Conservation (phyloP, 2,797 vertebrate genomes). For the Coranthus polyacanthus region DNA sequence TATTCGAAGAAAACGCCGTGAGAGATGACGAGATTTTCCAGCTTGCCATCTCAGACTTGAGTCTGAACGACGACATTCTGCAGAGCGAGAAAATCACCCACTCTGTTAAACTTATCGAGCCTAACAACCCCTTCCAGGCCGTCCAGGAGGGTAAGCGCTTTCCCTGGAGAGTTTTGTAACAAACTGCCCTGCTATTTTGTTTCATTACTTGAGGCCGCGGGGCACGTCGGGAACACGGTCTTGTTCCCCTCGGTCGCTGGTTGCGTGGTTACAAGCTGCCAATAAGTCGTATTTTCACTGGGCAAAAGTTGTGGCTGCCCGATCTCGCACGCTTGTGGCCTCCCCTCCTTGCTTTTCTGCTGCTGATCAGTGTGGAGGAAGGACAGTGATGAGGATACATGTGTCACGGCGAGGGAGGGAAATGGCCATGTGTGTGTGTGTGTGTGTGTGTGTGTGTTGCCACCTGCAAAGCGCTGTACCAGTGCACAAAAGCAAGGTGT, state of each 20-base stretch:
- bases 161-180: conserved; percentile 8
- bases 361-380: not conserved
- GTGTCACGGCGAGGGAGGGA: conserved; percentile 16
- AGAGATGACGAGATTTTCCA: conserved; percentile 98
- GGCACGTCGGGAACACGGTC: conserved; percentile 1
- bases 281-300: conserved; percentile 1
- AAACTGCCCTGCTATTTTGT: conserved; percentile 34
- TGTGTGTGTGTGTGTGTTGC: conserved; percentile 15
- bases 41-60: conserved; percentile 96
- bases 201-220: conserved; percentile 30
- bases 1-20: conserved; percentile 96
- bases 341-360: conserved; percentile 25
- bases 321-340: conserved; percentile 1
- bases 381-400: conserved; percentile 30
- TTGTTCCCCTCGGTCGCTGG: conserved; percentile 1
- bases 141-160: conserved; percentile 95
- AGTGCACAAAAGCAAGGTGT: conserved; percentile 59
- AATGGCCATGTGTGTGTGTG: conserved; percentile 8
- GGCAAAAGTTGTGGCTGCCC: conserved; percentile 1
- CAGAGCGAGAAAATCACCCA: conserved; percentile 99
- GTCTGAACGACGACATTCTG: conserved; percentile 97
- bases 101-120: conserved; percentile 98
- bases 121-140: conserved; percentile 98
- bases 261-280: conserved; percentile 12
- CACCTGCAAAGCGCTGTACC: conserved; percentile 40